A percentile compares a stretch with the other conserved stretches of the same genome.
Conservation (phyloP, 2,888 invertebrate genomes). For the Drosophila atripex region DNA sequence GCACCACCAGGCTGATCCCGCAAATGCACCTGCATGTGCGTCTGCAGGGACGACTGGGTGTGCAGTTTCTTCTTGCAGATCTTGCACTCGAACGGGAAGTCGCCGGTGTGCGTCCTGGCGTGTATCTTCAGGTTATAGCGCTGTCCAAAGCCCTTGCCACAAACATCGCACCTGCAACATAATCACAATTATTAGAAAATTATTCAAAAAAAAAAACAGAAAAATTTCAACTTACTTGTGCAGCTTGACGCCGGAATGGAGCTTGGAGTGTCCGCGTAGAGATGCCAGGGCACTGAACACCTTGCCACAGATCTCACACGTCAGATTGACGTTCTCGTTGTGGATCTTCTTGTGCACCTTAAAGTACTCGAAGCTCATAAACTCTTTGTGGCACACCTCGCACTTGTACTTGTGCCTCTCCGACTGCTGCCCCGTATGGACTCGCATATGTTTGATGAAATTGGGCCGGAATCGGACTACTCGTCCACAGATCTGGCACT, state of each 20-base stretch:
- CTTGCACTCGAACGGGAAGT: slow-evolving; percentile 83
- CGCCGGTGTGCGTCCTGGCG: slow-evolving; percentile 83
- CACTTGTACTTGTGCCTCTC: slow-evolving; percentile 85
- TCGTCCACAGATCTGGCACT: slow-evolving; percentile 83
- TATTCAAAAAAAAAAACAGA: no score
- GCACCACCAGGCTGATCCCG: slow-evolving; percentile 73
- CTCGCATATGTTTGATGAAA: slow-evolving; percentile 84
- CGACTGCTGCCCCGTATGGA: slow-evolving; percentile 83
- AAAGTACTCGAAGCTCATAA: slow-evolving; percentile 85
- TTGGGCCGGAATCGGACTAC: slow-evolving; percentile 84
- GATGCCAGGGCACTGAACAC: slow-evolving; percentile 84
- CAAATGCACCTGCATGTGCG: slow-evolving; percentile 83
- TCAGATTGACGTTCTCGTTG: slow-evolving; percentile 85
- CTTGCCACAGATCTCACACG: slow-evolving; percentile 85
- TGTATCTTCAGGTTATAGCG: slow-evolving; percentile 84
- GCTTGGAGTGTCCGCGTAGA: slow-evolving; percentile 82
- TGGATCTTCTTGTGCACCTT: slow-evolving; percentile 86
- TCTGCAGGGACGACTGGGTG: slow-evolving; percentile 83
- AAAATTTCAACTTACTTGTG: slow-evolving; percentile 84
- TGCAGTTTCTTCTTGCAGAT: slow-evolving; percentile 83
- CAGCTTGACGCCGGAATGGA: slow-evolving; percentile 83
- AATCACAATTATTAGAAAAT: slow-evolving; percentile 3
- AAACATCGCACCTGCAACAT: slow-evolving; percentile 82
- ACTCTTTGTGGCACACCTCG: slow-evolving; percentile 85
- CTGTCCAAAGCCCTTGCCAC: slow-evolving; percentile 84